Evolutionary conservation across 1,140 invertebrate species (phyloP), one percentile per base, ranked within the genome.

Genomic region (Maniola jurtina): DNA sequence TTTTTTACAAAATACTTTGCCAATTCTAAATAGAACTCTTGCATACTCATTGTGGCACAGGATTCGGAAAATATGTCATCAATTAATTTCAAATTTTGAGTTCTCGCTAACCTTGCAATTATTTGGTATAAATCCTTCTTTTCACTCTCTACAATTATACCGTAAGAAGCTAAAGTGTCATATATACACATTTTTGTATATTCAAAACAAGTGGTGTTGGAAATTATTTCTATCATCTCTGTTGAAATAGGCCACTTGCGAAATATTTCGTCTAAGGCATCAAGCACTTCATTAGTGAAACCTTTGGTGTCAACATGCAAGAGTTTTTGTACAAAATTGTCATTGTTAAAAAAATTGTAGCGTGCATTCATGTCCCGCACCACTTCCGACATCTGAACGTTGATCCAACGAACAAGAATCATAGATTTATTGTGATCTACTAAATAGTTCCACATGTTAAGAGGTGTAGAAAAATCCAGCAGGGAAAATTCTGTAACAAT

Each of bases 141-240:
- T 74, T 94, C 93, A 42, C 89, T 81, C 40, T 91, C 76, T 68
- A 88, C 79, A 57, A 93, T 91, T 60, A 92, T 88, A n/a, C 92
- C 92, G 75, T 91, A 93, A 55, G 87, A 91, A 34, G 87, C 87
- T 5, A 93, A 73, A 54, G 92, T 92, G 68, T 93, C 91, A 71
- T 92, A 91, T 65, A 92, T 81, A 67, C 91, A 88, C 81, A 93
- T 81, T 79, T 92, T 93, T 9, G 91, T 87, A 47, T 92, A 91
- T 62, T 73, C 71, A 77, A 91, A 92, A 69, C 89, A 92, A 70
- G 88, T 81, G 50, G 88, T 91, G 11, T 78, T 81, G 25, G 90
- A 80, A 61, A 93, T 85, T 50, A 57, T 78, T 40, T 91, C 81
- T 64, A 94, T 88, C 93, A 95, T 94, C 59, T 93, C 87, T 35